phyloP scores from a whole-genome alignment of 2,888 invertebrate species.

The Tenthredo distinguenda region DNA sequence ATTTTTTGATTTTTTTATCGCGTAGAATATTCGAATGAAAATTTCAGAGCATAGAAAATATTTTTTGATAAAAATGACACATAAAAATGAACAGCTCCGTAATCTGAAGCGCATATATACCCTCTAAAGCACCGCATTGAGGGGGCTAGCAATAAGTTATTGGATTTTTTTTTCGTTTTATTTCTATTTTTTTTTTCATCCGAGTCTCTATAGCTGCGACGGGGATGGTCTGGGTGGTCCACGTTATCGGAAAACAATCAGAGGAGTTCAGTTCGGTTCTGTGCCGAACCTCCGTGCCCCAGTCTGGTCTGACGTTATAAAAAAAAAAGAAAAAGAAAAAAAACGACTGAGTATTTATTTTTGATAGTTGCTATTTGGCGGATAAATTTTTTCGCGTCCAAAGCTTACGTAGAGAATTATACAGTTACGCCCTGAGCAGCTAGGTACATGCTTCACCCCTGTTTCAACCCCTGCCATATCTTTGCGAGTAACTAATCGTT shows the following conservation, averaged over 20 bases:
- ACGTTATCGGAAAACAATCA: slow-evolving; percentile 49
- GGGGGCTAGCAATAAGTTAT: slow-evolving; percentile 19
- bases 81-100: background rate
- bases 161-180: background rate
- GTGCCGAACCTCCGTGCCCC: background rate
- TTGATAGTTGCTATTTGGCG: background rate
- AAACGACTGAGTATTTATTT: background rate
- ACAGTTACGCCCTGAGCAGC: too few relatives aligned
- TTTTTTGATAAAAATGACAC: background rate
- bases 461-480: background rate
- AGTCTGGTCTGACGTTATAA: slow-evolving; percentile 2
- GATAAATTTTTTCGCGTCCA: background rate
- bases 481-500: background rate
- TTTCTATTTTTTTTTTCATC: background rate
- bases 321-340: background rate
- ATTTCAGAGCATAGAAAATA: too few relatives aligned
- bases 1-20: background rate
- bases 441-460: background rate
- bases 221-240: slow-evolving; percentile 8
- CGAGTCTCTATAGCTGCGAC: background rate
- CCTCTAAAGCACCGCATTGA: background rate
- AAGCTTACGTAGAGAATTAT: too few relatives aligned
- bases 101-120: background rate
- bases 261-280: slow-evolving; percentile 7
- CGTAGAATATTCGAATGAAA: background rate